phyloP scores from a whole-genome alignment of 30 jellyfish, hydroid and myxozoan genomes.

The Turritopsis dohrnii region DNA sequence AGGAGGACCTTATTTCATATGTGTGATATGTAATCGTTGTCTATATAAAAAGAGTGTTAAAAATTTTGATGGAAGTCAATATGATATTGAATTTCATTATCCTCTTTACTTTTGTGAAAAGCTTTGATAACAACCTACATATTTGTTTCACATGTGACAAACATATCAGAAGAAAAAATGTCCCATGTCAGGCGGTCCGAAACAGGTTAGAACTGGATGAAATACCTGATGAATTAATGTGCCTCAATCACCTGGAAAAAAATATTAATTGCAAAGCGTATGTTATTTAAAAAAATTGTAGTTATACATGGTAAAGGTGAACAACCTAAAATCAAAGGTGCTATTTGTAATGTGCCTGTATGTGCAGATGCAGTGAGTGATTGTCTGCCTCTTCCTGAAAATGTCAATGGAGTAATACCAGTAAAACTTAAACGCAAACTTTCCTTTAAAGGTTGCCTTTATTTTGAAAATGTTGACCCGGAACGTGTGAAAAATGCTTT shows the following conservation, averaged over 20 bases:
- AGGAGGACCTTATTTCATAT: background rate
- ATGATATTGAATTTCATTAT: too few relatives aligned
- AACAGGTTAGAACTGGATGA: too few relatives aligned
- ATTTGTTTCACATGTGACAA: too few relatives aligned
- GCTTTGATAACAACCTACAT: too few relatives aligned
- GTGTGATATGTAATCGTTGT: too few relatives aligned
- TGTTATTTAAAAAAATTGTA: background rate
- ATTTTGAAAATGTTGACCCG: background rate
- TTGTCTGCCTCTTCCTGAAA: background rate
- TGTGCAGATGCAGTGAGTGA: background rate
- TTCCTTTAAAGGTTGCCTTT: background rate
- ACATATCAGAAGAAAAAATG: too few relatives aligned
- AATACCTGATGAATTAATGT: background rate
- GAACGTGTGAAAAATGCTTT: constrained; percentile 1
- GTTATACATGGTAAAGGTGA: background rate
- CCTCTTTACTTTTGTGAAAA: too few relatives aligned
- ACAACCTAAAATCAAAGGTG: constrained; percentile 6
- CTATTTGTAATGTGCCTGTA: background rate
- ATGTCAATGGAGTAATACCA: background rate
- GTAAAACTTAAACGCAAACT: background rate
- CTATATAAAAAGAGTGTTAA: too few relatives aligned
- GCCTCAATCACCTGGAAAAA: constrained; percentile 7
- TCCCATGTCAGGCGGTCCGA: too few relatives aligned
- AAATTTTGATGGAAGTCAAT: too few relatives aligned
- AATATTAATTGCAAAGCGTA: background rate